Conservation (phyloP, 2,797 vertebrate genomes). For the Gallinago stenura region DNA sequence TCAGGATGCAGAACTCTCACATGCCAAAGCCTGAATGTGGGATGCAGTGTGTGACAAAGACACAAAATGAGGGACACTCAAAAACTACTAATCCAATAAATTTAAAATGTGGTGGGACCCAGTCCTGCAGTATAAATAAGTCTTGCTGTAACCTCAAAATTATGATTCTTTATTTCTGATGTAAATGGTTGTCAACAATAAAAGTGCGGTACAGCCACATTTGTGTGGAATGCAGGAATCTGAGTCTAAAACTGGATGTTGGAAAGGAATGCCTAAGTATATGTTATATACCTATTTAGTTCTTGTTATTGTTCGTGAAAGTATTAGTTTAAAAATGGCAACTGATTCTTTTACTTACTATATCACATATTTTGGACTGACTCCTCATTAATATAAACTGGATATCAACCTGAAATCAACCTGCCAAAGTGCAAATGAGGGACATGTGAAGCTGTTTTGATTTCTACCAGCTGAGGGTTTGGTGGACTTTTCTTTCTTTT, state of each 20-base stretch:
- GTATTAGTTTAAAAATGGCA: neutral
- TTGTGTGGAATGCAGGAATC: conserved; percentile 10
- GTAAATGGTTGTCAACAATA: conserved; percentile 40
- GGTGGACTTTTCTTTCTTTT: neutral
- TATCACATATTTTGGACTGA: neutral
- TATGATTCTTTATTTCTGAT: conserved; percentile 44
- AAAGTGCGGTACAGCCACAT: neutral
- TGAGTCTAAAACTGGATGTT: neutral
- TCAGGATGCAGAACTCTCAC: conserved; percentile 20
- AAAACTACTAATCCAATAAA: conserved; percentile 39
- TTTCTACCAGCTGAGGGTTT: neutral
- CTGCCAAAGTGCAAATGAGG: neutral
- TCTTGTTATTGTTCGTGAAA: neutral
- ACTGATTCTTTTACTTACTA: neutral
- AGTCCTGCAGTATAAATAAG: conserved; percentile 33
- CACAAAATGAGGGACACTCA: neutral
- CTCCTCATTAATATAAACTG: neutral
- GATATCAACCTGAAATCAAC: neutral
- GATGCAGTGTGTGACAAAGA: conserved; percentile 57
- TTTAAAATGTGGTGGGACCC: conserved; percentile 43
- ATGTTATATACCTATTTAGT: neutral
- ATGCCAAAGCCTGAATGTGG: conserved; percentile 59
- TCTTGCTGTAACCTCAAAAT: conserved; percentile 48
- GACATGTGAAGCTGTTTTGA: neutral
- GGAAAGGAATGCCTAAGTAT: neutral